Evolutionary conservation across 2,797 vertebrate species (phyloP), one percentile per base, ranked within the genome.

Genomic region (Tenualosa thibaudeaui): DNA sequence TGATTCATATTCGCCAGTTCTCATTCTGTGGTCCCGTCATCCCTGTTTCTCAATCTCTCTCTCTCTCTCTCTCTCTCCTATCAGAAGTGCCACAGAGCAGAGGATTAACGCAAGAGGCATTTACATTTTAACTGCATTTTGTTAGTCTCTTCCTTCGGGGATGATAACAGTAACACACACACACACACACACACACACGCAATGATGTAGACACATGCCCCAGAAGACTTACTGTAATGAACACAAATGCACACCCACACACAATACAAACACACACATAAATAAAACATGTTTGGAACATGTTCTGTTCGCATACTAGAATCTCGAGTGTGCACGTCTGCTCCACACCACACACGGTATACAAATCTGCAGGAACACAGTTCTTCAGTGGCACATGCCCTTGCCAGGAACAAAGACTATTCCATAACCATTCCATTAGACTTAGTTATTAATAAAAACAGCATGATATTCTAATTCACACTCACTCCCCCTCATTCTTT

Each of bases 91-190:
- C 40, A 37, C 37, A 78, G 22, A 62, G 58, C 6, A 62, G n/a
- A 62, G 58, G 58, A 62, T 62, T 62, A 60, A 60, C 56, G 22
- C 22, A 56, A 3, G 6, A 24, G 58, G 40, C 37, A 78, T 46
- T 78, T 78, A 78, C 71, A 78, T 78, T 78, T 78, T 46, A 78
- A 78, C 71, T 22, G 40, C 71, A 78, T 78, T 78, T 17, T 3
- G 17, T 75, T 43, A 75, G 68, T 43, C 71, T 46, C 13, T 78
- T 46, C 37, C 71, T 43, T 78, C 71, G 26, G 71, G 40, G 17
- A 19, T 78, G 37, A 78, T 46, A 78, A 78, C 71, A 2, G 15
- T 75, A 75, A 40, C 15, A 78, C 37, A 78, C 58, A 60, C 56
- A 40, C 15, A 43, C 71, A 75, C 68, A 75, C 68, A 43, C 68